Evolutionary conservation across 64 coral and sea anemone species (phyloP).

Genomic region (Orbicella faveolata): DNA sequence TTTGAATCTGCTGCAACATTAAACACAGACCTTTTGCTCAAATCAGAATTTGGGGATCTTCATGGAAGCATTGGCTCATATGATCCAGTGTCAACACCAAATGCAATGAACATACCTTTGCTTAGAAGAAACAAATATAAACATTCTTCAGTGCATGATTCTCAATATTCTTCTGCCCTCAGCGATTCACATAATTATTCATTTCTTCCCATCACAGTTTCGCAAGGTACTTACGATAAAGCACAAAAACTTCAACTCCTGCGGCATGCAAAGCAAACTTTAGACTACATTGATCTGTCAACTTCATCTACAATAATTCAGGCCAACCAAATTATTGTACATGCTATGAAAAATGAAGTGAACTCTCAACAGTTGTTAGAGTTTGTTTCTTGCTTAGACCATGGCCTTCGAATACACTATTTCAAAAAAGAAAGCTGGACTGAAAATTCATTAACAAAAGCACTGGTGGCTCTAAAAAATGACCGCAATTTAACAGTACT

Average conservation of each 20-base stretch:
- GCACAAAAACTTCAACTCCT: not conserved
- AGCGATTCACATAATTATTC: no score
- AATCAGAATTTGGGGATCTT: not conserved
- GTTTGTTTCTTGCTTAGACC: no score
- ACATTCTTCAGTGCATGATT: no score
- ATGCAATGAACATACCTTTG: not conserved
- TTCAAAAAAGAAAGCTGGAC: no score
- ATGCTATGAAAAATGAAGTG: conserved; percentile 13
- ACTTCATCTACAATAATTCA: conserved; percentile 56
- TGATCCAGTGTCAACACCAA: conserved; percentile 15
- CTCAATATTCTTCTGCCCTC: no score
- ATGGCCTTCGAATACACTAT: no score
- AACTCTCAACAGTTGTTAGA: conserved; percentile 22
- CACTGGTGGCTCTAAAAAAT: no score
- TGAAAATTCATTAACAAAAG: no score
- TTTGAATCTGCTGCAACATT: not conserved
- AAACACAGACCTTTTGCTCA: conserved; percentile 1
- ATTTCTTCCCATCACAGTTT: no score
- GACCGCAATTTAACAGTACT: no score
- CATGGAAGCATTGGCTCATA: conserved; percentile 9
- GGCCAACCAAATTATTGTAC: conserved; percentile 54
- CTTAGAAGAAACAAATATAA: no score
- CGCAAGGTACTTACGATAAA: no score
- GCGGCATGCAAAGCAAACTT: conserved; percentile 45
- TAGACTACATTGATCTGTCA: conserved; percentile 48